A percentile compares a stretch with the other conserved stretches of the same genome.
Conservation (phyloP, 2,797 vertebrate genomes). For the Lophius americanus region DNA sequence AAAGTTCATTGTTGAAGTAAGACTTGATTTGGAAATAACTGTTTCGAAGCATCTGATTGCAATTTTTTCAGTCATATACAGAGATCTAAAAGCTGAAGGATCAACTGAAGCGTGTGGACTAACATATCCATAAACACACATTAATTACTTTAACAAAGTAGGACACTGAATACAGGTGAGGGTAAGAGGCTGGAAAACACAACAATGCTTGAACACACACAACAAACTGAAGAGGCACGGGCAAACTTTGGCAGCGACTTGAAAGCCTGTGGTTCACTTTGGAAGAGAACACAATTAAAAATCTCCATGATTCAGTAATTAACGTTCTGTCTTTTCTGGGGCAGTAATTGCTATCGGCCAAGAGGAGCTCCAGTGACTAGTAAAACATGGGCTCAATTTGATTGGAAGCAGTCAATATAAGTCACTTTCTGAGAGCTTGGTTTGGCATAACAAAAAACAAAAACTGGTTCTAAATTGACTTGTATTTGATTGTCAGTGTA, state of each 20-base stretch:
- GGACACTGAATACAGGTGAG: conserved; percentile 12
- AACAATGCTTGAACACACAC: not conserved
- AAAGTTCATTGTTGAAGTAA: too few relatives aligned
- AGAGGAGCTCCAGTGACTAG: not conserved
- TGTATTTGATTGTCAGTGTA: conserved; percentile 3
- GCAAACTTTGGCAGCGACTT: not conserved
- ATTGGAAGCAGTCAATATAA: conserved; percentile 6
- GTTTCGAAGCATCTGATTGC: conserved; percentile 2
- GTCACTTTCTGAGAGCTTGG: conserved; percentile 1
- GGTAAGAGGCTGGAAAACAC: conserved; percentile 13
- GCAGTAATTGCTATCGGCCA: conserved; percentile 6
- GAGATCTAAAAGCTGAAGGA: not conserved
- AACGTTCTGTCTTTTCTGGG: not conserved
- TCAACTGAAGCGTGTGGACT: not conserved
- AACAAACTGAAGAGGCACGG: conserved; percentile 3
- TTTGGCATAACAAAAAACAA: conserved; percentile 1
- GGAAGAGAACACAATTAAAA: conserved; percentile 2
- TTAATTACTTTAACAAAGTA: conserved; percentile 1
- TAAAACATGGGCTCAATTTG: not conserved
- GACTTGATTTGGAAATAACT: not conserved
- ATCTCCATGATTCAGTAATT: conserved; percentile 6
- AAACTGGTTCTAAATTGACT: not conserved
- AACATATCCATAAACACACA: not conserved
- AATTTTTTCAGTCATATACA: not conserved
- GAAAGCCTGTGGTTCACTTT: not conserved